A percentile compares a stretch with the other conserved stretches of the same genome.
Conservation (phyloP, 2,888 invertebrate species). For the Caenorhabditis macrosperma region DNA sequence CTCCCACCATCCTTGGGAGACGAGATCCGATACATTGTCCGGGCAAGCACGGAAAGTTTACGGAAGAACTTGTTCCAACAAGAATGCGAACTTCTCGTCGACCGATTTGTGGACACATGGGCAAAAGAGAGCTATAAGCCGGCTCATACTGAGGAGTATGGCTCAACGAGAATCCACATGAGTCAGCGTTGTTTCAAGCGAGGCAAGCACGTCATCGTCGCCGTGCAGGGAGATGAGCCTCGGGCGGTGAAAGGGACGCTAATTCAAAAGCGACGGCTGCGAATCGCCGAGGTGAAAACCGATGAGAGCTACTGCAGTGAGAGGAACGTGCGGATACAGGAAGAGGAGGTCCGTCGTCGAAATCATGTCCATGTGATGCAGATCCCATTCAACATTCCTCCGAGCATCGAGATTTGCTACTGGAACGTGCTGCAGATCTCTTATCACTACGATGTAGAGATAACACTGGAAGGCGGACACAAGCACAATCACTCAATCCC, state of each 20-base stretch:
- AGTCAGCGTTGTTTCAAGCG: slow-evolving; percentile 70
- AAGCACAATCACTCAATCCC: slow-evolving; percentile 68
- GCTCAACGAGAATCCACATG: slow-evolving; percentile 64
- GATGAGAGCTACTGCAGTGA: slow-evolving; percentile 63
- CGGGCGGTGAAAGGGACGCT: slow-evolving; percentile 57
- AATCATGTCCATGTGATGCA: slow-evolving; percentile 60
- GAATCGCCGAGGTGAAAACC: slow-evolving; percentile 60
- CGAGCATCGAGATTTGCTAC: slow-evolving; percentile 71
- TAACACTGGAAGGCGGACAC: slow-evolving; percentile 67
- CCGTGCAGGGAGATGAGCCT: slow-evolving; percentile 55
- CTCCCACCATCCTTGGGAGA: slow-evolving; percentile 69
- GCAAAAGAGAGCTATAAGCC: slow-evolving; percentile 67
- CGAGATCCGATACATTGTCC: slow-evolving; percentile 63
- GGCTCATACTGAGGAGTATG: slow-evolving; percentile 62
- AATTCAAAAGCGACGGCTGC: slow-evolving; percentile 65
- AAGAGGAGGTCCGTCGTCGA: slow-evolving; percentile 29
- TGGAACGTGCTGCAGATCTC: slow-evolving; percentile 71
- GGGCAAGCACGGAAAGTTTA: slow-evolving; percentile 54
- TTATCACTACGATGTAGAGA: slow-evolving; percentile 60
- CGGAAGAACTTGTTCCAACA: slow-evolving; percentile 52
- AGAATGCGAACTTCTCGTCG: slow-evolving; percentile 63
- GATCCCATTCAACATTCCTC: slow-evolving; percentile 69
- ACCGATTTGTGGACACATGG: slow-evolving; percentile 72
- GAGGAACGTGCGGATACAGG: slow-evolving; percentile 42
- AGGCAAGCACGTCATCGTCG: slow-evolving; percentile 66